Conservation (phyloP, 2,888 invertebrate genomes). For the Watsonalla cultraria region DNA sequence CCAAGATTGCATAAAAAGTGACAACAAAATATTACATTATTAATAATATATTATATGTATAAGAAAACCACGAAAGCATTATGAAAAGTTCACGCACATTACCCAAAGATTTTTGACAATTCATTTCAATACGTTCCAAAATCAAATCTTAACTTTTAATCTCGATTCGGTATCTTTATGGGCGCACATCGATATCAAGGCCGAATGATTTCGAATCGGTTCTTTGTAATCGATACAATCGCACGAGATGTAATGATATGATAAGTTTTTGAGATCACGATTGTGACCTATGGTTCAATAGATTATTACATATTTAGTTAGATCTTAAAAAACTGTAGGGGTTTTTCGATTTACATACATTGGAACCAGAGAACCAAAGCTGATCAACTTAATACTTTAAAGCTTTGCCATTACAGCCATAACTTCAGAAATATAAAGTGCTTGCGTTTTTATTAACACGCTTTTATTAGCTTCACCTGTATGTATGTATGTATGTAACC, state of each 20-base stretch:
- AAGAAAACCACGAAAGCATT: not conserved
- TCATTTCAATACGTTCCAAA: conserved; percentile 23
- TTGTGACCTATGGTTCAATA: conserved; percentile 51
- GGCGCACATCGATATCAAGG: conserved; percentile 48
- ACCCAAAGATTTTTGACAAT: conserved; percentile 4
- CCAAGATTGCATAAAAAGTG: too few species aligned
- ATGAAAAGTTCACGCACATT: not conserved
- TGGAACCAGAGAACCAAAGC: not conserved
- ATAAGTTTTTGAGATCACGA: conserved; percentile 47
- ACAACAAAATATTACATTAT: too few species aligned
- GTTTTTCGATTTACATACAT: not conserved
- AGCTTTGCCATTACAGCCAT: too few species aligned
- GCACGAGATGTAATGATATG: conserved; percentile 38
- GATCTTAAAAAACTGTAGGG: conserved; percentile 19
- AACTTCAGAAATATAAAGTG: too few species aligned
- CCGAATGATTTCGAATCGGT: conserved; percentile 52
- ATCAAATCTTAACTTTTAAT: conserved; percentile 38
- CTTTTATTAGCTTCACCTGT: too few species aligned
- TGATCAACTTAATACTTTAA: too few species aligned
- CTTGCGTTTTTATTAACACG: too few species aligned
- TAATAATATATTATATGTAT: too few species aligned
- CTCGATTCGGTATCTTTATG: conserved; percentile 38
- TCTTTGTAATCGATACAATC: conserved; percentile 57
- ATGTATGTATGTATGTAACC: too few species aligned
- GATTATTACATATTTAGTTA: conserved; percentile 42